Base-by-base conservation (phyloP, 2,888 invertebrate genomes). In the Yponomeuta malinellus region DNA sequence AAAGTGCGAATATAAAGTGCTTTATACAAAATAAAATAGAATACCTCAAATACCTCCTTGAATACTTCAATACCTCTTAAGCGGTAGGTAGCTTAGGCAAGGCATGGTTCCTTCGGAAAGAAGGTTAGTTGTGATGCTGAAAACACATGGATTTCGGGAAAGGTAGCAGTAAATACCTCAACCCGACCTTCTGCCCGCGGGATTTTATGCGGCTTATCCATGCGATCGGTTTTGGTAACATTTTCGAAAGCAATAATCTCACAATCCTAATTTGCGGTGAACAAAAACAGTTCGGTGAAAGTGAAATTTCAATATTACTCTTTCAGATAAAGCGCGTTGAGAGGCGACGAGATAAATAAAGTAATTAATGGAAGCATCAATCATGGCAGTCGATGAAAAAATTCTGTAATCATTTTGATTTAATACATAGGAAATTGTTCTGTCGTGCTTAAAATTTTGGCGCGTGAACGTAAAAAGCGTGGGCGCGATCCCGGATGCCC, bases 351-450 rank as follows among this genome's bases (percentile, higher is more conserved):
- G 81, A 80, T 80, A 83, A 81, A 83, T 79, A 74, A 78, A 80
- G 81, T 85, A 88, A 88, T 89, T 90, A 90, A 87, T 86, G 80
- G 82, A 86, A 76, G 80, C 84, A 85, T 89, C 88, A 84, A 87
- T 88, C 89, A 87, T 79, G 83, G 37, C 68, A 31, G 52, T 31
- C 65, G 70, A 65, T 66, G 23, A 52, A 43, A 15, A 63, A 66
- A 72, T 71, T 69, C 69, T 43, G 43, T 43, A 43, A 59, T 59
- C 52, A 15, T 59, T 59, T 59, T 59, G 12, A 43, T 43, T 43
- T 43, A 43, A 43, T 8, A 43, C 43, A 43, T 43, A 43, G 43
- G 8, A 43, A 43, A 43, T 43, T 43, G 15, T 59, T 59, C 15
- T 15, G 12, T 15, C 12, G 15, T 15, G 52, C 52, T 59, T 15